Conservation (phyloP, 2,113 vertebrate species). For the Hippocampus barbouri region DNA sequence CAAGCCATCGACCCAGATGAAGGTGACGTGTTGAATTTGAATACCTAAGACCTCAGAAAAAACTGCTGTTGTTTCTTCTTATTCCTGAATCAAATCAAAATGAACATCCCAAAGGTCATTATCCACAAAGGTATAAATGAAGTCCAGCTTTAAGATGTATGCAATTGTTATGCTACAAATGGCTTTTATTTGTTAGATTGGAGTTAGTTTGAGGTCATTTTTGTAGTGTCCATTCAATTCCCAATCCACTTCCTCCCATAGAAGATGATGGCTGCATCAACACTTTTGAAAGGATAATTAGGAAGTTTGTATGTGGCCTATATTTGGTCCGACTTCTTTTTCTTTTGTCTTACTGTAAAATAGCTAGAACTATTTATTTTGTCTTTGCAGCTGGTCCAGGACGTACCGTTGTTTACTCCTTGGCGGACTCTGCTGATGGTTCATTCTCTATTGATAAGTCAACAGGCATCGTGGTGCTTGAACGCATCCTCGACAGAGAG, state of each 20-base stretch:
- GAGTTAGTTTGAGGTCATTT: not conserved
- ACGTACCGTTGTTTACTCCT: conserved; percentile 83
- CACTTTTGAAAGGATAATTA: not conserved
- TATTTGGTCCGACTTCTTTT: not conserved
- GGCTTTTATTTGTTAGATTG: not conserved
- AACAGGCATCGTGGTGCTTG: conserved; percentile 86
- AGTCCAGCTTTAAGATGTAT: not conserved
- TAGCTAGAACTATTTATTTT: not conserved
- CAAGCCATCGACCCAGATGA: conserved; percentile 91
- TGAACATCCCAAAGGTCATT: not conserved
- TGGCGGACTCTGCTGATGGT: conserved; percentile 79
- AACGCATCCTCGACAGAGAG: conserved; percentile 86
- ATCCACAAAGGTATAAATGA: not conserved
- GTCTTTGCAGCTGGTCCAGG: conserved; percentile 75
- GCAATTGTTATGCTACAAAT: not conserved
- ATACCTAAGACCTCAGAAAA: too few species aligned
- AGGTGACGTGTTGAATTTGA: conserved; percentile 64
- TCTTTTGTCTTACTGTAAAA: not conserved
- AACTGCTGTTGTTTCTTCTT: not conserved
- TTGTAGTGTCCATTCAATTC: not conserved
- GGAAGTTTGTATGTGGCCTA: not conserved
- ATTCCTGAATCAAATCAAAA: not conserved
- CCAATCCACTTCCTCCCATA: not conserved
- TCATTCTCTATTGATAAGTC: conserved; percentile 87
- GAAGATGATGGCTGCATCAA: not conserved